Evolutionary conservation across 23 tunicate species (phyloP).

Genomic region (Corella eumyota): DNA sequence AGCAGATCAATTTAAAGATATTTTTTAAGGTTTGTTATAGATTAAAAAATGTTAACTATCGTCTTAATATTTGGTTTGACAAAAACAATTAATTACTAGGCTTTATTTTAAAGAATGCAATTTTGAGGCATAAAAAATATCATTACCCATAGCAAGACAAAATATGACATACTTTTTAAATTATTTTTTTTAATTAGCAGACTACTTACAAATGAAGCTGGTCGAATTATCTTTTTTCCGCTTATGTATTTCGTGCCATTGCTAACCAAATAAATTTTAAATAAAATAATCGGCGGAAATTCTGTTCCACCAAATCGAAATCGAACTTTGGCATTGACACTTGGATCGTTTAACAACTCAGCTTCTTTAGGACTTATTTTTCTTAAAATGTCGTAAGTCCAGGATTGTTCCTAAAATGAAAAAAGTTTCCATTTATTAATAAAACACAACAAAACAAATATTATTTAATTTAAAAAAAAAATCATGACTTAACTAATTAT

Average conservation of each 20-base stretch:
- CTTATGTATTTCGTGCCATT: slow-evolving; percentile 74
- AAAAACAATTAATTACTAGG: no score
- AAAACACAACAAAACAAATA: background rate
- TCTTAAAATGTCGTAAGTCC: slow-evolving; percentile 71
- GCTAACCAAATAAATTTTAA: slow-evolving; percentile 71
- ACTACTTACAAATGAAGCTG: slow-evolving; percentile 56
- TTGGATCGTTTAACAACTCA: slow-evolving; percentile 55
- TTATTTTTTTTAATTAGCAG: background rate
- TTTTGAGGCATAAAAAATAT: no score
- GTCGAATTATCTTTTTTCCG: slow-evolving; percentile 64
- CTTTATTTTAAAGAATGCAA: no score
- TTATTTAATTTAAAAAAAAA: background rate
- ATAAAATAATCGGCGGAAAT: slow-evolving; percentile 81
- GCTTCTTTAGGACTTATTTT: slow-evolving; percentile 85
- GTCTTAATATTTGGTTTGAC: no score
- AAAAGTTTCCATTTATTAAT: no score
- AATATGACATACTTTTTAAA: background rate
- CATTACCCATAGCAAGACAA: no score
- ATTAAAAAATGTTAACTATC: no score
- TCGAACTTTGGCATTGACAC: slow-evolving; percentile 70
- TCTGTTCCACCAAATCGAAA: slow-evolving; percentile 84
- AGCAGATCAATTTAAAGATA: no score
- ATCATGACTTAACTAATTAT: background rate
- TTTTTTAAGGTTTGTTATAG: no score
- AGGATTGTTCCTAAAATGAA: slow-evolving; percentile 63